phyloP scores from a whole-genome alignment of 2,797 vertebrate genomes.

The Sphenodon punctatus region DNA sequence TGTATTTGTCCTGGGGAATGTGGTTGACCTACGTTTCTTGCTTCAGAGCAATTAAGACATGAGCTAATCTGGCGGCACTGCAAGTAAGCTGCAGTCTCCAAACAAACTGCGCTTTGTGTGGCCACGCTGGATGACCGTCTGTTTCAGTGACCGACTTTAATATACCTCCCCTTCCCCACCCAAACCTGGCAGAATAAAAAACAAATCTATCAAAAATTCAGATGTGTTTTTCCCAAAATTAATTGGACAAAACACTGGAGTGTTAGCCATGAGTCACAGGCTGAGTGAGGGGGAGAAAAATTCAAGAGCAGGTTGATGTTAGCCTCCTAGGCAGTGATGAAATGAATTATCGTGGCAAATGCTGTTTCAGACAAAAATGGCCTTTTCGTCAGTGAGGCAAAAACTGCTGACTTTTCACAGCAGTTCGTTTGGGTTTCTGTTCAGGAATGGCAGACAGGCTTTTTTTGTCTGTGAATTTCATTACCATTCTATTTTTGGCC shows the following conservation, averaged over 20 bases:
- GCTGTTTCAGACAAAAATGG: too few relatives aligned
- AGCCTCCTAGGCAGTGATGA: too few relatives aligned
- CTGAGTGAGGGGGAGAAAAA: neutral
- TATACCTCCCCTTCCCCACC: neutral
- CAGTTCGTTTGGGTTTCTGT: too few relatives aligned
- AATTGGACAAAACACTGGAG: neutral
- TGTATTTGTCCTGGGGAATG: neutral
- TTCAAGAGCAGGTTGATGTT: conserved; percentile 4
- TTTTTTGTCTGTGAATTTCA: too few relatives aligned
- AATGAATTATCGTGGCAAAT: too few relatives aligned
- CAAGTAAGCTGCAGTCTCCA: neutral
- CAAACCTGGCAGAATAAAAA: conserved; percentile 16
- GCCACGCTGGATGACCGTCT: neutral
- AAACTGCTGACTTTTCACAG: too few relatives aligned
- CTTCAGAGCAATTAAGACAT: conserved; percentile 21
- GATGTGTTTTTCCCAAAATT: neutral
- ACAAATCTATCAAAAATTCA: neutral
- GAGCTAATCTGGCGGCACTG: conserved; percentile 47
- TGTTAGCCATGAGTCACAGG: neutral
- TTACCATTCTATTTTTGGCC: too few relatives aligned
- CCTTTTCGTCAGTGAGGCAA: too few relatives aligned
- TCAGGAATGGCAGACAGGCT: too few relatives aligned
- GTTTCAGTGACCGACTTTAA: neutral
- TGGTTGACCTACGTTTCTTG: neutral
- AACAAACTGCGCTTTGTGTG: conserved; percentile 41